Evolutionary conservation across 92 coral and sea anemone species (phyloP).

Genomic region (Palythoa grandiflora): DNA sequence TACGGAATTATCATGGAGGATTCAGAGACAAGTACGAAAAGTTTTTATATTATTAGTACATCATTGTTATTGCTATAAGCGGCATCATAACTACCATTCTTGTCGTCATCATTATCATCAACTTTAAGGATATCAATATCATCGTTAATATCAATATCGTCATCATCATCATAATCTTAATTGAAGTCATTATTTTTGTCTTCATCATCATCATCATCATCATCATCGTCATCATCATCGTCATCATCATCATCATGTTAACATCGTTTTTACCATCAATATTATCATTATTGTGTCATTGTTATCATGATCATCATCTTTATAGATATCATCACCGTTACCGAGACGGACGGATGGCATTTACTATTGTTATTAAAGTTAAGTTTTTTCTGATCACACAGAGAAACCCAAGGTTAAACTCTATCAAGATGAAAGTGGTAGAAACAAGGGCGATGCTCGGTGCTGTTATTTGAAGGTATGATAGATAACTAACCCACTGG

Average conservation of each 20-base stretch:
- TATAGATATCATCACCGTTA: no score
- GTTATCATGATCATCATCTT: no score
- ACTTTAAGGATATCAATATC: background rate
- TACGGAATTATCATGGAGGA: constrained; percentile 98
- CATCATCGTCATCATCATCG: no score
- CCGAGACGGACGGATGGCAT: no score
- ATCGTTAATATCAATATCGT: background rate
- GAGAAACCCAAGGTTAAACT: constrained; percentile 90
- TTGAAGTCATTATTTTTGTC: no score
- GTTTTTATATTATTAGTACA: background rate
- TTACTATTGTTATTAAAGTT: background rate
- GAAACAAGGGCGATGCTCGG: constrained; percentile 90
- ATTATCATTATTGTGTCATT: no score
- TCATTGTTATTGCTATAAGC: background rate
- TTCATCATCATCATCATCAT: no score
- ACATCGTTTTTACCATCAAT: no score
- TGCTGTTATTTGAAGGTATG: constrained; percentile 93
- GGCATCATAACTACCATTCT: background rate
- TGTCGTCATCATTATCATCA: background rate
- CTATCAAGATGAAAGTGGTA: constrained; percentile 84
- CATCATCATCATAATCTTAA: background rate
- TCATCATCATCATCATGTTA: no score
- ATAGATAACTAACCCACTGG: background rate
- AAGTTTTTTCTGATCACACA: background rate
- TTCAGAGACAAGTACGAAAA: constrained; percentile 80